These are phyloP conservation scores for Propithecus perrieri DNA, from an alignment of 2,797 vertebrate species.

Conservation along the genomic window DNA sequence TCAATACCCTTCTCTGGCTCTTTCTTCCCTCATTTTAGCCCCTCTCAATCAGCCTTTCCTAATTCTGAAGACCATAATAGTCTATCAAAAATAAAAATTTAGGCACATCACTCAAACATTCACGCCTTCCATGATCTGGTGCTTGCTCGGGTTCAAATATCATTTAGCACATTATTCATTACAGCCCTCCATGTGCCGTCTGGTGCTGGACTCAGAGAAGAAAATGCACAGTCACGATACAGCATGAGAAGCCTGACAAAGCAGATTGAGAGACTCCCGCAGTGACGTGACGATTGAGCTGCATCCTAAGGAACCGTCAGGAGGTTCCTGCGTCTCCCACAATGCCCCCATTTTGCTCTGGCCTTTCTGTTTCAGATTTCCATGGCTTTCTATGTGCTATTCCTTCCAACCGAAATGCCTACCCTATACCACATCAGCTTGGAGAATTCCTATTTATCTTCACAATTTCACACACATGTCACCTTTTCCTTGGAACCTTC, in stretches of 20 bases:
- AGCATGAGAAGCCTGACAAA: background rate
- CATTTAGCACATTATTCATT: background rate
- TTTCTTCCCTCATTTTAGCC: background rate
- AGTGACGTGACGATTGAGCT: background rate
- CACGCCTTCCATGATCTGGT: background rate
- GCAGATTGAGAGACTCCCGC: background rate
- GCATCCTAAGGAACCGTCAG: background rate
- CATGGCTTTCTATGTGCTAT: background rate
- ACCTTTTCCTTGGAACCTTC: background rate
- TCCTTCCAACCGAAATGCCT: background rate
- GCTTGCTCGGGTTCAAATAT: background rate
- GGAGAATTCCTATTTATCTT: background rate
- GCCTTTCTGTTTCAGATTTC: background rate
- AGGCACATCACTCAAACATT: background rate
- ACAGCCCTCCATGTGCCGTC: accelerated
- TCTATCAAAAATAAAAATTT: background rate
- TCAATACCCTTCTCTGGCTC: background rate
- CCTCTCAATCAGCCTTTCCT: background rate
- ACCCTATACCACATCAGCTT: background rate
- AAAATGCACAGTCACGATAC: background rate
- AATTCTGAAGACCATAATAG: background rate
- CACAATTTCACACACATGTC: background rate
- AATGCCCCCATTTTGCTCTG: background rate
- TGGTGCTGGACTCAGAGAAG: background rate
- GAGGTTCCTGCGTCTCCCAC: background rate